Evolutionary conservation across 2,888 invertebrate species (phyloP), one percentile per base, ranked within the genome.

Genomic region (Anthophora plumipes): DNA sequence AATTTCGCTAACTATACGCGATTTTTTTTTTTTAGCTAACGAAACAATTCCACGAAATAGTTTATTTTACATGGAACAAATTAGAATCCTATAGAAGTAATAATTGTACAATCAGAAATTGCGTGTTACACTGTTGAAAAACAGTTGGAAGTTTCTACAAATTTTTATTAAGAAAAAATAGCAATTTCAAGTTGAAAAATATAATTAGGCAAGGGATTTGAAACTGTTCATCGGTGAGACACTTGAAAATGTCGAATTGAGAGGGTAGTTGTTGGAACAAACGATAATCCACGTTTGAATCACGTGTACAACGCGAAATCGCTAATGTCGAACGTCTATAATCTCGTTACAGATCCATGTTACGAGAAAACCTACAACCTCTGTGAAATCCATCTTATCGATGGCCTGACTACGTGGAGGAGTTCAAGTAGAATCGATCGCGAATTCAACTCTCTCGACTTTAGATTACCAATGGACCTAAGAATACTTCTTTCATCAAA

Each of bases 351-450:
- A 43, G 31, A 54, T 74, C 39, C 54, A 41, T 25, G 20, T 57
- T 12, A 11, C 14, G 50, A 43, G 74, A 77, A 77, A 68, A 77
- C 77, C 55, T 74, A 77, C 77, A 77, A 77, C 31, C 74, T 37
- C 61, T 55, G 41, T 48, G 41, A 61, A 77, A 77, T 55, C 74
- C 31, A 12, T n/a, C 46, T 67, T 55, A 50, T 71, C 61, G 67
- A 55, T 63, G 67, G 74, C 54, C 77, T 14, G 25, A 11, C 43
- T 57, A 37, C 41, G 41, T 14, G n/a, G 14, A 60, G 52, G 9
- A n/a, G 39, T 72, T 60, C n/a, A 25, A 54, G 37, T 17, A 12
- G 25, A 60, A 73, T 73, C 66, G 64, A 77, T 72, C 59, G 54
- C 11, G 7, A 11, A 12, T 37, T 60, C 52, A 20, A 25, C 22